Evolutionary conservation across 1,140 invertebrate species (phyloP), one percentile per base, ranked within the genome.

Genomic region (Microvelia longipes): DNA sequence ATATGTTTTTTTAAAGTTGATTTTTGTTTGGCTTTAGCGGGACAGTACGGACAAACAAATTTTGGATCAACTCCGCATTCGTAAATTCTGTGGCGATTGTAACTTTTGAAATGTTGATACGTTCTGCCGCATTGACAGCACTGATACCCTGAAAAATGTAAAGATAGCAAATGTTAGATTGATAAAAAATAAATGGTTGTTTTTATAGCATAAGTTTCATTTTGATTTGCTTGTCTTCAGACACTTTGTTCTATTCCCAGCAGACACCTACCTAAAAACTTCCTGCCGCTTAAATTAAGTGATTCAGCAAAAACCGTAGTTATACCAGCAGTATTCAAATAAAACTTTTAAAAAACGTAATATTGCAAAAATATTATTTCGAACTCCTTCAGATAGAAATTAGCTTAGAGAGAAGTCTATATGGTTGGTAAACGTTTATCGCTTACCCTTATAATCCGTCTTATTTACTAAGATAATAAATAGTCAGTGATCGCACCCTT

Each of bases 51-150:
- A 73, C 84, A 85, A 30, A 77, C 75, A 75, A 83, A 85, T 2
- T 80, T 77, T 27, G 84, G 83, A 66, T 81, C 81, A 69, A 84
- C 82, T 60, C 83, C 82, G 72, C 84, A 86, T 69, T 85, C 84
- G 66, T 83, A 80, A 15, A 80, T 79, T 24, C 82, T 77, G 71
- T 86, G 84, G 70, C 81, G 79, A 69, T 78, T 78, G 61, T 85
- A 75, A 13, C 82, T 81, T 35, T 79, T 79, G 62, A 79, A 81
- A 71, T 80, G 79, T 0, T 78, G 77, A 73, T 85, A 85, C 28
- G 76, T 76, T 71, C 79, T 80, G 28, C 79, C 79, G 30, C 81
- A 82, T 28, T 78, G 15, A 27, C 25, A 30, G 29, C 69, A 70
- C n/a, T n/a, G 25, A 25, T 14, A 66, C 13, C 26, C 64, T 66